Evolutionary conservation across 2,888 invertebrate species (phyloP).

Genomic region (Sturmia bella): DNA sequence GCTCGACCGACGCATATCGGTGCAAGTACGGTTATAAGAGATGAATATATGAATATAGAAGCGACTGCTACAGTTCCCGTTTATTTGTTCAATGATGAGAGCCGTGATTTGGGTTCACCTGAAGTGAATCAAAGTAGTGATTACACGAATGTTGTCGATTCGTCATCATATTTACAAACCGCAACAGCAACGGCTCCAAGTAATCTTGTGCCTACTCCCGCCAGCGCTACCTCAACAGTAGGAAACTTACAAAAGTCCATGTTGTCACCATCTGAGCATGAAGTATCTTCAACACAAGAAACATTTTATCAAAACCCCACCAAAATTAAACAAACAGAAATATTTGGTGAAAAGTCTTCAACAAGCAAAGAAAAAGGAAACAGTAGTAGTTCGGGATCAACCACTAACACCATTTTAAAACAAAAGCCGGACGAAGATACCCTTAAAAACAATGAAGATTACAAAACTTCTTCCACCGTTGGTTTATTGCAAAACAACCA

Average conservation of each 20-base stretch:
- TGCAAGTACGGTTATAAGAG: conserved; percentile 40
- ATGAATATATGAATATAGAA: conserved; percentile 61
- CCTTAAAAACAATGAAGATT: conserved; percentile 27
- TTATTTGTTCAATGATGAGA: conserved; percentile 62
- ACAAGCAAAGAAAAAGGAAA: conserved; percentile 38
- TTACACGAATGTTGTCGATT: conserved; percentile 43
- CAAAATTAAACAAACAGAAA: conserved; percentile 36
- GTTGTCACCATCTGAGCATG: conserved; percentile 71
- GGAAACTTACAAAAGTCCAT: conserved; percentile 52
- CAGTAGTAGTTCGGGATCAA: neutral
- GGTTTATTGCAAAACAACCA: conserved; percentile 64
- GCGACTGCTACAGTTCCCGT: conserved; percentile 57
- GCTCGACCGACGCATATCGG: conserved; percentile 41
- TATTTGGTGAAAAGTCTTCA: conserved; percentile 32
- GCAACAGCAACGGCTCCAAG: neutral
- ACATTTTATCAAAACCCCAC: conserved; percentile 58
- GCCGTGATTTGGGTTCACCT: conserved; percentile 47
- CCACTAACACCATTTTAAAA: conserved; percentile 2
- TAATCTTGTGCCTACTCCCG: neutral
- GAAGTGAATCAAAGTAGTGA: conserved; percentile 47
- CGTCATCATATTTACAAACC: conserved; percentile 49
- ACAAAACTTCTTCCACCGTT: conserved; percentile 37
- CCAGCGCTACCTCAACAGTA: conserved; percentile 1
- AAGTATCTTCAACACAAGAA: conserved; percentile 73
- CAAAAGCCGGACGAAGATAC: conserved; percentile 18